Percentiles rank a stretch among this genome's conserved stretches.
Conservation (phyloP, 2,797 vertebrate genomes). For the Ambastaia sidthimunki region DNA sequence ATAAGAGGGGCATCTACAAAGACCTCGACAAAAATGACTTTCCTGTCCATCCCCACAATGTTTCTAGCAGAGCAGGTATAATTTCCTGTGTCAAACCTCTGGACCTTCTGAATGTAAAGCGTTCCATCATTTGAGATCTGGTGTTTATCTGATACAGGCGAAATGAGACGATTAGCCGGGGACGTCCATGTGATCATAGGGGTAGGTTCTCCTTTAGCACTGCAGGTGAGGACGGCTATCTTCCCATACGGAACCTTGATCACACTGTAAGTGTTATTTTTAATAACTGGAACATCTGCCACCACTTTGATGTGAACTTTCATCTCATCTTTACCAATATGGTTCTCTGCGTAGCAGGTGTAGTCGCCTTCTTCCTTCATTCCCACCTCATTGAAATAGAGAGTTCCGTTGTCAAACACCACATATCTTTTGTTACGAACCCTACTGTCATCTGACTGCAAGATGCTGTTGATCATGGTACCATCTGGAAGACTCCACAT, state of each 20-base stretch:
- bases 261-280: slow-evolving; percentile 66
- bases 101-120: slow-evolving; percentile 82
- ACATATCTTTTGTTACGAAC: slow-evolving; percentile 78
- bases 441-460: slow-evolving; percentile 80
- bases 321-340: slow-evolving; percentile 91
- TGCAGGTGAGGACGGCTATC: slow-evolving; percentile 77
- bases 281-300: slow-evolving; percentile 78
- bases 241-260: slow-evolving; percentile 81
- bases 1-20: slow-evolving; percentile 72
- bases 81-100: slow-evolving; percentile 86
- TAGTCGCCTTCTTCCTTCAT: slow-evolving; percentile 88
- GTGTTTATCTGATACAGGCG: slow-evolving; percentile 78
- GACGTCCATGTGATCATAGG: slow-evolving; percentile 84
- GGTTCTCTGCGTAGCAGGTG: slow-evolving; percentile 91
- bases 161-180: slow-evolving; percentile 78
- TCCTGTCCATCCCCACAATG: slow-evolving; percentile 79
- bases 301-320: slow-evolving; percentile 87
- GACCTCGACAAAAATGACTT: slow-evolving; percentile 80
- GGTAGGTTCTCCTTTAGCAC: slow-evolving; percentile 75
- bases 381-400: slow-evolving; percentile 87
- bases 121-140: slow-evolving; percentile 79
- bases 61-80: slow-evolving; percentile 88
- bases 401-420: slow-evolving; percentile 90
- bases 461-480: slow-evolving; percentile 84
- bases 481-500: slow-evolving; percentile 93